Evolutionary conservation across 2,797 vertebrate genomes (phyloP), one percentile per base, ranked within the genome.

Genomic region (Menidia menidia): DNA sequence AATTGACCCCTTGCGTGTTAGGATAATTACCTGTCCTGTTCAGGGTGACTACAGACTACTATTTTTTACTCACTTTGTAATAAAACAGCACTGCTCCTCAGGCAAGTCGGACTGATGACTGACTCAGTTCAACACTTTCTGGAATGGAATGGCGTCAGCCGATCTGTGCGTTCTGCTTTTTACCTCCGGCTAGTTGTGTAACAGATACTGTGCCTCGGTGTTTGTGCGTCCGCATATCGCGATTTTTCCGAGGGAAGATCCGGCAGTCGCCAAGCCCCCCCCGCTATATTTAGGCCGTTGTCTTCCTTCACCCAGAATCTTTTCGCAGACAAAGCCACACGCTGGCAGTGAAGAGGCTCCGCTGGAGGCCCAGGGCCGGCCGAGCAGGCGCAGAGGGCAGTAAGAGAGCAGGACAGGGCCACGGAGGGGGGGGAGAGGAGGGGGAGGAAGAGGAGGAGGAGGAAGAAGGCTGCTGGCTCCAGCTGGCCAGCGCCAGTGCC

Each of bases 401-500:
- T 51, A 42, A 44, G 77, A 51, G 6, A 78, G 71, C 90, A 53
- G 75, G 63, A 74, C 89, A 83, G 19, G 82, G 84, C 64, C 43
- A 84, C 83, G 89, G 59, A 31, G 60, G 88, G 71, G 65, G 73
- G 47, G 83, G 76, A 64, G 59, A 57, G 0, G 67, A 78, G 42
- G 89, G 87, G 73, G 91, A 87, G 79, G 59, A 57, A 0, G 25
- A 25, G 25, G 25, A 25, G 25, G 25, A 25, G 25, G 67, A 78
- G 42, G 89, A 87, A 73, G 91, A 87, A 78, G 85, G 90, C 58
- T 90, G 91, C 68, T 97, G 96, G 95, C 73, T 97, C 75, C 95
- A 98, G 89, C 93, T 99, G 50, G 97, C 96, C 81, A 99, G 96
- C 59, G 96, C 96, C 82, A 93, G 96, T 51, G 94, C 95, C 2